Percentiles rank a stretch among this genome's conserved stretches.
Evolutionary conservation across 1,140 invertebrate species (phyloP).

Genomic region (Drosophila neocordata): DNA sequence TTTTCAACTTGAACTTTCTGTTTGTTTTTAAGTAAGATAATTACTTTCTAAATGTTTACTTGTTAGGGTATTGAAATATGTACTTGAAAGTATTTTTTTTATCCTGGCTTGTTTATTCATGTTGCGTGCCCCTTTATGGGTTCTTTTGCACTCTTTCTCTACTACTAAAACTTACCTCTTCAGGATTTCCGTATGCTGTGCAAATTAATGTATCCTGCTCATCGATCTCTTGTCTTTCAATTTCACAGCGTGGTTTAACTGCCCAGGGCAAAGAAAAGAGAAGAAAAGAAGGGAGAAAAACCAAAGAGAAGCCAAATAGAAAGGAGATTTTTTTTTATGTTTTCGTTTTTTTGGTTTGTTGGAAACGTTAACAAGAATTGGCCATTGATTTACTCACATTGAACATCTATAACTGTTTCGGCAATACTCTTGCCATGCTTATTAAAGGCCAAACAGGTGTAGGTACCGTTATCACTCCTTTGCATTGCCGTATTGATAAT

Average conservation of each 20-base stretch:
- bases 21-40: too few relatives aligned
- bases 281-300: background rate
- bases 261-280: slow-evolving; percentile 62
- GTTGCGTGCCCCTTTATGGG: background rate
- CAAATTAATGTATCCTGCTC: slow-evolving; percentile 91
- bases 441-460: slow-evolving; percentile 69
- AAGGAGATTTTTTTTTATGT: background rate
- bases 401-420: slow-evolving; percentile 74
- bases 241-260: slow-evolving; percentile 93
- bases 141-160: background rate
- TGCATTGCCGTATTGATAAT: slow-evolving; percentile 73
- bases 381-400: slow-evolving; percentile 62
- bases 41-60: too few relatives aligned
- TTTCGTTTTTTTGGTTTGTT: background rate
- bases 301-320: background rate
- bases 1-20: too few relatives aligned
- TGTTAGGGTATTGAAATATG: background rate
- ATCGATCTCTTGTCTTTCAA: slow-evolving; percentile 88
- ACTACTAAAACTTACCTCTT: slow-evolving; percentile 84
- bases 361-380: too few relatives aligned
- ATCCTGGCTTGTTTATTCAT: background rate
- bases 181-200: slow-evolving; percentile 91
- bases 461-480: slow-evolving; percentile 68
- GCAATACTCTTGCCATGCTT: slow-evolving; percentile 70
- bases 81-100: background rate